Base-by-base conservation (phyloP, 2,113 vertebrate species). In the Camelus bactrianus region DNA sequence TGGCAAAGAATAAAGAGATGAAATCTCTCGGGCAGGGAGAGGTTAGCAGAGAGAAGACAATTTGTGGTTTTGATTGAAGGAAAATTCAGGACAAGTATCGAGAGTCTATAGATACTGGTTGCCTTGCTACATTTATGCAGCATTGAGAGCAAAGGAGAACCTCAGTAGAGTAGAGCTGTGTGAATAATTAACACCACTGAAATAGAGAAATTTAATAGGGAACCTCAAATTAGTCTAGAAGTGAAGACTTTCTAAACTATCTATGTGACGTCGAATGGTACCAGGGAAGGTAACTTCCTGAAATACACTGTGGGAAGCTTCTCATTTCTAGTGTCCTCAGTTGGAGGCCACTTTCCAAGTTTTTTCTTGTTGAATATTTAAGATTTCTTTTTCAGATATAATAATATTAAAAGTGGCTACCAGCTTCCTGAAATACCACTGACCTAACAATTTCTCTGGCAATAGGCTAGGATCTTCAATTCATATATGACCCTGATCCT, bases 391-490 rank as follows among this genome's bases (percentile, higher is more conserved):
- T 86, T 62, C 38, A 77, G 70, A 69, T 46, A 65, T n/a, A 64
- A 35, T 20, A 69, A 8, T 80, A 48, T 79, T 2, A 69, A 30
- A 77, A 85, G n/a, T 35, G 30, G 12, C 14, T 76, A 20, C 2
- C 54, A 88, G 48, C 38, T 88, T 91, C 64, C 70, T 76, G 38
- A 94, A 92, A 83, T 60, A 79, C 50, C 64, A 54, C n/a, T 62
- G 56, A 30, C 17, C 80, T 76, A 58, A 58, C 16, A 67, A 75
- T 72, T 69, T 95, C 17, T 94, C 92, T 85, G 50, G 64, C 9
- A 75, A 58, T 75, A 62, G 48, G 52, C 10, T 88, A 7, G 30
- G 52, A 60, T 46, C 67, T 35, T 86, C 76, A 93, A 56, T 38
- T 79, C 28, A 73, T 67, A 26, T 64, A 15, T 65, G 79, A 73